Base-by-base conservation (phyloP, 2,888 invertebrate genomes). In the Zhuqinia jingwanae region DNA sequence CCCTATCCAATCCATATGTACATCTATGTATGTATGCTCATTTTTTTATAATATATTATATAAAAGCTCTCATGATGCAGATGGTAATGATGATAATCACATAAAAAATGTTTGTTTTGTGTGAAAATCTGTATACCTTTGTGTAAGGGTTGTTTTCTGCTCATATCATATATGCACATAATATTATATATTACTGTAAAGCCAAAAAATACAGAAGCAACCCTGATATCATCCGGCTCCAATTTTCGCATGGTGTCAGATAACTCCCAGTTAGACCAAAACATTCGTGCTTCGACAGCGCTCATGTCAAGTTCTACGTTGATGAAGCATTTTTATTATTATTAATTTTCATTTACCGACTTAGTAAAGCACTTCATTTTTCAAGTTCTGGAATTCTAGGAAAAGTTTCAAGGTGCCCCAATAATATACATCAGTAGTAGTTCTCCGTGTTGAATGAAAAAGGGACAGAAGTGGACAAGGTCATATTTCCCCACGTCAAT, bases 161-260 rank as follows among this genome's bases (percentile, higher is more conserved):
- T 25, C 36, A 77, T 58, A 58, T 2, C 11, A 25, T 8, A 20
- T 11, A 11, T 77, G 36, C 20, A 20, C 20, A 3, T 6, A 30
- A 0, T 50, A 15, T 3, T 20, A 42, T 45, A 73, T 25, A 13
- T 73, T 10, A n/a, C n/a, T 27, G 22, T 53, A 15, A n/a, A 73
- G 60, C 60, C 25, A 45, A 75, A 53, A 36, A 82, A 75, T 25
- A 70, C 58, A 56, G 63, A 36, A 68, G 78, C 78, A 85, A 70
- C 85, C 85, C 85, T 85, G 85, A 79, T 53, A 79, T 79, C 79
- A 85, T 85, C 85, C 85, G 79, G 79, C 73, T 85, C 36, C 30
- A 79, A 60, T 56, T 70, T 85, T 68, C 73, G 73, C 73, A 79
- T 79, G 79, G 79, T 85, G 79, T 85, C 25, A 79, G 73, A 47